These are phyloP conservation scores for Perdita meconis DNA, from an alignment of 2,888 invertebrate species.

Conservation along the genomic window DNA sequence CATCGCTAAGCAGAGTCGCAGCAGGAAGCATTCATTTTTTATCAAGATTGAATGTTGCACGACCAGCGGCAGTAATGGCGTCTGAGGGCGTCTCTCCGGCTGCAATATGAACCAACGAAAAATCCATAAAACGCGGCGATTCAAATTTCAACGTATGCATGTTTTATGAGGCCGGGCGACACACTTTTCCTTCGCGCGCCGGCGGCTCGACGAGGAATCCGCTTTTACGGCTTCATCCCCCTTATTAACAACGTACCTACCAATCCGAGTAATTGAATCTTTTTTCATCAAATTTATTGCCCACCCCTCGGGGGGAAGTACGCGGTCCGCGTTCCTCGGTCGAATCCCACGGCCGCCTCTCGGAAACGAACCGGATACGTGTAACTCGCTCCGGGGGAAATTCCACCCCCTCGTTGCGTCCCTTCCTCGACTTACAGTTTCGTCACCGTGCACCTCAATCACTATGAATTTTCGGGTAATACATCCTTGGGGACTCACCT, in stretches of 20 bases:
- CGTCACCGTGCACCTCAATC: constrained; percentile 39
- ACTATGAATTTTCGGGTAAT: constrained; percentile 50
- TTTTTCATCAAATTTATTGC: not conserved
- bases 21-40: constrained; percentile 39
- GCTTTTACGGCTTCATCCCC: not conserved
- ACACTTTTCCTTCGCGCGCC: not conserved
- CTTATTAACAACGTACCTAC: constrained; percentile 14
- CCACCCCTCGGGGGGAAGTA: not conserved
- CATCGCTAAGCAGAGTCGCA: constrained; percentile 24
- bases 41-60: constrained; percentile 51
- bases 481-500: constrained; percentile 42
- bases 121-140: constrained; percentile 27
- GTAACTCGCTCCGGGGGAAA: constrained; percentile 32
- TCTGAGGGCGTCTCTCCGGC: constrained; percentile 1
- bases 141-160: constrained; percentile 34
- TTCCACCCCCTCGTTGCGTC: constrained; percentile 20
- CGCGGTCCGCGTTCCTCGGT: not conserved
- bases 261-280: not conserved
- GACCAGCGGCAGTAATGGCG: constrained; percentile 25
- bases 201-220: not conserved
- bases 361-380: not conserved
- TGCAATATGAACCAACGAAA: constrained; percentile 18
- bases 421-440: constrained; percentile 21
- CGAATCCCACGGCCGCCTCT: not conserved
- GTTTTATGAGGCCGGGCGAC: constrained; percentile 17